phyloP scores from a whole-genome alignment of 2,797 vertebrate species.

The Sphenopsis melanotis region DNA sequence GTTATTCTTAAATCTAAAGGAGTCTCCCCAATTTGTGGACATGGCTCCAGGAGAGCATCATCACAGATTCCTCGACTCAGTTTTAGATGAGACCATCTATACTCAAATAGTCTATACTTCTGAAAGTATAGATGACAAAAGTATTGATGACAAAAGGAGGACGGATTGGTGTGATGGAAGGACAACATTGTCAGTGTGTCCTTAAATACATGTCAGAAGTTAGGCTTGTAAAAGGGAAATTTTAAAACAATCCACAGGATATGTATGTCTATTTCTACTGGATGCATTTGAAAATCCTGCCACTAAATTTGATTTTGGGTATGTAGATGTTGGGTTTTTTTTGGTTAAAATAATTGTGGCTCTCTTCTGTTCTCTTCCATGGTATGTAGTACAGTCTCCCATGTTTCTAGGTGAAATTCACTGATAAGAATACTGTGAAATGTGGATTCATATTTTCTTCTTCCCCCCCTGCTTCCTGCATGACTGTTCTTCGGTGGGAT shows the following conservation, averaged over 20 bases:
- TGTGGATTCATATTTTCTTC: neutral
- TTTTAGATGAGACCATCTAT: neutral
- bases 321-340: neutral
- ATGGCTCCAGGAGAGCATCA: slow-evolving; percentile 60
- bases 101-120: neutral
- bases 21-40: slow-evolving; percentile 26
- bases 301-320: neutral
- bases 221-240: neutral
- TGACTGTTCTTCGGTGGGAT: neutral
- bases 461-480: neutral
- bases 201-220: neutral
- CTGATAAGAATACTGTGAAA: slow-evolving; percentile 8
- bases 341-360: neutral
- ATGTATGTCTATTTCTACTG: neutral
- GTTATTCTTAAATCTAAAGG: slow-evolving; percentile 58
- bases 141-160: neutral
- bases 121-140: neutral
- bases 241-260: neutral
- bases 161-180: neutral
- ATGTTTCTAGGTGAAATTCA: neutral
- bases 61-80: slow-evolving; percentile 7
- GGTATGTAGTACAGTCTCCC: neutral
- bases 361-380: neutral
- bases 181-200: neutral
- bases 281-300: slow-evolving; percentile 11